Base-by-base conservation (phyloP, 2,113 vertebrate genomes). In the Silurus asotus region DNA sequence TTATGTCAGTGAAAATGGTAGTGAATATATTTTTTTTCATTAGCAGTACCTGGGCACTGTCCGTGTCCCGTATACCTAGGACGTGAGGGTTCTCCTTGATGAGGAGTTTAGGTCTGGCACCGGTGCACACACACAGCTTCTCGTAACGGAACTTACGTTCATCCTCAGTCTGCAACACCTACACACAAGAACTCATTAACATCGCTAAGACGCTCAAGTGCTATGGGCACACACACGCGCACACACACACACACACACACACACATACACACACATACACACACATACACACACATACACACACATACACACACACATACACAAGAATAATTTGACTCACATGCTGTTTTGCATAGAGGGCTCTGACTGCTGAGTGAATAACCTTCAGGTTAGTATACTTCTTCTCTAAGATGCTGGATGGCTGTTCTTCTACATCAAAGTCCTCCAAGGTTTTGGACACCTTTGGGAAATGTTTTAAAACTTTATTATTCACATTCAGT, bases 61-160 rank as follows among this genome's bases (percentile, higher is more conserved):
- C 98, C 53, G 98, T 99, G 92, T 99, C 98, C 4, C 98, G 95
- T 90, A 99, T 98, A 65, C 98, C 98, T 86, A 99, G 90, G 0
- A 99, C 95, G 17, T 95, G 93, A 0, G 96, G 96, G 80, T 96
- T 97, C 82, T 94, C 95, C 87, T 94, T 91, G 25, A 85, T 91
- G 25, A 99, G 94, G 87, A 99, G 91, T 86, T 97, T 99, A 0
- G 98, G 97, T 89, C 93, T 96, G 53, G 93, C 97, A 61, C 98
- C 98, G 25, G 96, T 95, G 93, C 97, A 99, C 74, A 99, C 85
- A 79, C 98, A 99, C 25, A 99, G 94, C 82, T 96, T 97, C 86
- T 97, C 94, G 65, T 99, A 99, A 0, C 79, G 59, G 70, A 94
- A 94, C 28, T 93, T 87, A 5, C 77, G 88, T 1, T 96, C 97